Conservation (phyloP, 2,113 vertebrate genomes). For the Meles meles region DNA sequence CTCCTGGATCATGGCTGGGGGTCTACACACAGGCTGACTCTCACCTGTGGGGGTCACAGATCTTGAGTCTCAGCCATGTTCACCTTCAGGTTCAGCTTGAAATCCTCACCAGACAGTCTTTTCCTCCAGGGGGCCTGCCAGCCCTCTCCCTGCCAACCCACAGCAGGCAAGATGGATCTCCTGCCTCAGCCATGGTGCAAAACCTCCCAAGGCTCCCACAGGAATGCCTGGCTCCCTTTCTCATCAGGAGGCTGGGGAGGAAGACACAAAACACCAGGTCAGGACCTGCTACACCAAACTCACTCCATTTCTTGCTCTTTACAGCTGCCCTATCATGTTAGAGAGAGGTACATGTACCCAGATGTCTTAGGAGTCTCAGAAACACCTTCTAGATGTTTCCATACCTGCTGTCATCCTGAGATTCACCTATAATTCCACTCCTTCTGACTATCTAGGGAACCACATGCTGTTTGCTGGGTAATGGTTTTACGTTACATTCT, state of each 20-base stretch:
- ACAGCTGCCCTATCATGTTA: background rate
- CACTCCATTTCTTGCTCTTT: background rate
- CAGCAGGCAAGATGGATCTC: background rate
- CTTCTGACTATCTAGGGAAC: background rate
- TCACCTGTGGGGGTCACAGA: background rate
- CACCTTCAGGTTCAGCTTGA: background rate
- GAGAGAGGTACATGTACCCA: background rate
- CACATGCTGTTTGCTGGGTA: background rate
- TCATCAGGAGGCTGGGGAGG: background rate
- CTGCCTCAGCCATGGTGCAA: background rate
- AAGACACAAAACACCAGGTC: background rate
- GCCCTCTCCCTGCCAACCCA: background rate
- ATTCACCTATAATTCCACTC: background rate
- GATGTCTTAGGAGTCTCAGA: background rate
- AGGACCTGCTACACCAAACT: background rate
- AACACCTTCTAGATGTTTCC: background rate
- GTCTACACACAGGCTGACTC: background rate
- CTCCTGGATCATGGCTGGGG: background rate
- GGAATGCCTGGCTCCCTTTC: background rate
- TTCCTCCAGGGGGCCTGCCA: no score
- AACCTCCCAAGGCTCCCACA: accelerated
- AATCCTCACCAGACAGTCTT: background rate
- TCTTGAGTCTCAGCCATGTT: background rate
- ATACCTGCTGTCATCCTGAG: background rate
- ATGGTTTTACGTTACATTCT: background rate